Evolutionary conservation across 2,797 vertebrate genomes (phyloP).

Genomic region (Danio jaintianensis): DNA sequence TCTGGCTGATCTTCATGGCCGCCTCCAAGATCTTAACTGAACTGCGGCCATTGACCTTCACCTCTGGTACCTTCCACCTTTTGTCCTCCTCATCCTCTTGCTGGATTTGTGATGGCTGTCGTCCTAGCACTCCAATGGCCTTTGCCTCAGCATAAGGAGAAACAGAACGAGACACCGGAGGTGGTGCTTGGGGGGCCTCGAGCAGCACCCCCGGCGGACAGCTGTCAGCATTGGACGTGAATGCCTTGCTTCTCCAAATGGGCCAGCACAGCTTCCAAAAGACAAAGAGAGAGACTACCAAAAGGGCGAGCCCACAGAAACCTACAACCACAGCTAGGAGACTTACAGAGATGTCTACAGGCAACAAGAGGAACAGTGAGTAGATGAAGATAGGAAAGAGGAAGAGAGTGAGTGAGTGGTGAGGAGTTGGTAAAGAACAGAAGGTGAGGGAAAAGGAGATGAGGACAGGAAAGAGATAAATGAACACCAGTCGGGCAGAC

Average conservation of each 20-base stretch:
- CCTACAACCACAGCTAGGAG: conserved; percentile 95
- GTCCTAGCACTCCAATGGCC: conserved; percentile 5
- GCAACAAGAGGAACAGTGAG: conserved; percentile 66
- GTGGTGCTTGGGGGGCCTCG: conserved; percentile 71
- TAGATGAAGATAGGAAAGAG: conserved; percentile 23
- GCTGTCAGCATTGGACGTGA: conserved; percentile 76
- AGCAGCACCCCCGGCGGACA: conserved; percentile 80
- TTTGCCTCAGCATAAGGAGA: conserved; percentile 61
- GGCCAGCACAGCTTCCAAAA: conserved; percentile 99
- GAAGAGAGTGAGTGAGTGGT: conserved; percentile 45
- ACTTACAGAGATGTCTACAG: conserved; percentile 95
- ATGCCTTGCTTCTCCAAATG: conserved; percentile 93
- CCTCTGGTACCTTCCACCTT: conserved; percentile 83
- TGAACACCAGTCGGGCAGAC: conserved; percentile 57
- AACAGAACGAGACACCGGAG: conserved; percentile 38
- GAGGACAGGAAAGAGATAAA: conserved; percentile 51
- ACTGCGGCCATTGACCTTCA: conserved; percentile 81
- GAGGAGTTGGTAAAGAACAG: conserved; percentile 83
- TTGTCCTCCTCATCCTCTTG: conserved; percentile 79
- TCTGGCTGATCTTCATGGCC: conserved; percentile 99
- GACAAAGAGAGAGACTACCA: conserved; percentile 97
- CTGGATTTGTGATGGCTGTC: conserved; percentile 46
- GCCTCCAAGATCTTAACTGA: conserved; percentile 86
- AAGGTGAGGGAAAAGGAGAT: conserved; percentile 62
- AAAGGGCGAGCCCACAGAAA: conserved; percentile 97